Percentiles rank a stretch among this genome's conserved stretches.
These are phyloP conservation scores for Atethmia centrago DNA, from an alignment of 2,888 invertebrate genomes.

Conservation along the genomic window DNA sequence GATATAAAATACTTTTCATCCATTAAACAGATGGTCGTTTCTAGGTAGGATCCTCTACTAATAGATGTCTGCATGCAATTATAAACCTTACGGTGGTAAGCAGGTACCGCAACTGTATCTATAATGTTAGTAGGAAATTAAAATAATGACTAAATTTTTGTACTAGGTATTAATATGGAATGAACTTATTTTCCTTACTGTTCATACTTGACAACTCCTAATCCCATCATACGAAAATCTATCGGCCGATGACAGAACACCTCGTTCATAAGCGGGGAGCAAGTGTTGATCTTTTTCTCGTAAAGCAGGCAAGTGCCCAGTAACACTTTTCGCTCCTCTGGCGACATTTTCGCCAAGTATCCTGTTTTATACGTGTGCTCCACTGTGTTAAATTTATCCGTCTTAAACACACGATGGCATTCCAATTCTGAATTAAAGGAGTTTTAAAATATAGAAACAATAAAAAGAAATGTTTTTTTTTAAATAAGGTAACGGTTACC, in stretches of 20 bases:
- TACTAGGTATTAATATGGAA: not conserved
- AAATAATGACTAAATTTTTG: not conserved
- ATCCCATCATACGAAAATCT: conserved; percentile 90
- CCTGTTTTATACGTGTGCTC: conserved; percentile 85
- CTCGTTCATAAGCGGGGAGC: conserved; percentile 91
- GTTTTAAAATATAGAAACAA: not conserved
- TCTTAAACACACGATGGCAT: conserved; percentile 91
- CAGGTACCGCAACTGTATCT: too few relatives aligned
- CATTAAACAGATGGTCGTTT: too few relatives aligned
- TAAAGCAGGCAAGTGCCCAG: conserved; percentile 87
- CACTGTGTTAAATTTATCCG: conserved; percentile 90
- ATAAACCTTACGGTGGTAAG: too few relatives aligned
- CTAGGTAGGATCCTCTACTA: too few relatives aligned
- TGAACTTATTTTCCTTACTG: conserved; percentile 71
- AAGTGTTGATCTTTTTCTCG: conserved; percentile 90
- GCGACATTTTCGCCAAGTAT: conserved; percentile 69
- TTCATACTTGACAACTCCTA: conserved; percentile 85
- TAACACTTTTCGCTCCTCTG: conserved; percentile 89
- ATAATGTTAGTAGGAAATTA: not conserved
- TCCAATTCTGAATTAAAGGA: conserved; percentile 88
- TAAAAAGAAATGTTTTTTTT: too few relatives aligned
- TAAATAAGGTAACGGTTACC: conserved; percentile 1
- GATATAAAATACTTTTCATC: too few relatives aligned
- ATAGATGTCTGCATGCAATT: too few relatives aligned
- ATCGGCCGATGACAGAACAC: conserved; percentile 89